Percentiles rank a stretch among this genome's conserved stretches.
Evolutionary conservation across 2,113 vertebrate genomes (phyloP).

Genomic region (Bothrops jararaca): DNA sequence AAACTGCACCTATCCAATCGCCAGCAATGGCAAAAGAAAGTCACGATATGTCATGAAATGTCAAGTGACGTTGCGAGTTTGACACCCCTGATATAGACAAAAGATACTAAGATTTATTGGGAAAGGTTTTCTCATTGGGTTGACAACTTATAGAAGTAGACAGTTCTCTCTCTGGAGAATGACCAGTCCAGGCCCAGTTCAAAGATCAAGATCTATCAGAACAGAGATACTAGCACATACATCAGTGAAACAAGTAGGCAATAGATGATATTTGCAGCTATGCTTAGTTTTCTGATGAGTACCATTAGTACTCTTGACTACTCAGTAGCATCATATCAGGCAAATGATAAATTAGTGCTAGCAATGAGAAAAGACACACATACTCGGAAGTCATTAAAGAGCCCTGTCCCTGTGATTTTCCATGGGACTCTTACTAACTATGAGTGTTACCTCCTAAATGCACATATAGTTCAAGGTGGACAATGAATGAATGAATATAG

Average conservation of each 20-base stretch:
- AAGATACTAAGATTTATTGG: background rate
- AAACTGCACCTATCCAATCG: too few species aligned
- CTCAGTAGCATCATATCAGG: background rate
- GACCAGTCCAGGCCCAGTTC: background rate
- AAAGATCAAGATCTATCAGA: background rate
- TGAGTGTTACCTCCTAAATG: background rate
- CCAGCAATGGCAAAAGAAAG: too few species aligned
- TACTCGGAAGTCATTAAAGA: background rate
- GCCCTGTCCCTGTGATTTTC: background rate
- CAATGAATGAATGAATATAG: background rate
- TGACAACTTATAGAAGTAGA: background rate
- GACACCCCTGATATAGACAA: background rate
- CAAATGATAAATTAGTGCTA: background rate
- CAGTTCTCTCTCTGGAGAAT: background rate
- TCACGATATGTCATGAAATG: rapidly evolving
- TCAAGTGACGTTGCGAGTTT: too few species aligned
- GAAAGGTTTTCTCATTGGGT: background rate
- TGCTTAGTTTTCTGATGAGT: background rate
- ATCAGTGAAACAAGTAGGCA: background rate
- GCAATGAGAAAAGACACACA: background rate
- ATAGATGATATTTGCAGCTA: background rate
- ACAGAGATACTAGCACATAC: background rate
- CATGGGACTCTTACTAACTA: background rate
- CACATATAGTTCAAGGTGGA: background rate
- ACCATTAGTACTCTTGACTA: background rate